Percentiles rank a stretch among this genome's conserved stretches.
Conservation (phyloP, 2,888 invertebrate genomes). For the Microplitis deprimator region DNA sequence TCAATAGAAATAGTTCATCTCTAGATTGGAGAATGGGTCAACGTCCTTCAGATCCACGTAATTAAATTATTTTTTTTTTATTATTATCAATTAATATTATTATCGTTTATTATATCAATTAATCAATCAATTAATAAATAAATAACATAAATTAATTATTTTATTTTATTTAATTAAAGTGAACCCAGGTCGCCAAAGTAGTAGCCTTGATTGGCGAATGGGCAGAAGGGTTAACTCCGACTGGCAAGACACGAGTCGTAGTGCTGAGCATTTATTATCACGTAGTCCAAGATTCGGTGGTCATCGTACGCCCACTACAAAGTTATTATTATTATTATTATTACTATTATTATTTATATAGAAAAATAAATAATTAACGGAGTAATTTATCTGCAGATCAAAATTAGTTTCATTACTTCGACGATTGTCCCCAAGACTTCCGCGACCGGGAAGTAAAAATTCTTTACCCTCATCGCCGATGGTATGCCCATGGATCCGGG, state of each 20-base stretch:
- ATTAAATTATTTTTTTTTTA: slow-evolving; percentile 25
- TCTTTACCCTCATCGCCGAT: slow-evolving; percentile 64
- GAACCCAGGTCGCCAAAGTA: slow-evolving; percentile 62
- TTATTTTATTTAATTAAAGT: not conserved
- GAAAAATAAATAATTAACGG: not conserved
- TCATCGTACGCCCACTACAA: slow-evolving; percentile 64
- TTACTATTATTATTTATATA: not conserved
- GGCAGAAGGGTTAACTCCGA: slow-evolving; percentile 60
- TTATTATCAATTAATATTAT: not conserved
- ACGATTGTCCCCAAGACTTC: slow-evolving; percentile 65
- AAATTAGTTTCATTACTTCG: slow-evolving; percentile 65
- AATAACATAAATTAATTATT: not conserved
- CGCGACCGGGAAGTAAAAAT: slow-evolving; percentile 61
- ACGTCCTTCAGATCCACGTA: slow-evolving; percentile 50
- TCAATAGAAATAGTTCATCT: slow-evolving; percentile 65
- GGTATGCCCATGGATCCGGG: slow-evolving; percentile 67
- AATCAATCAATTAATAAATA: not conserved
- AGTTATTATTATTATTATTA: slow-evolving; percentile 50
- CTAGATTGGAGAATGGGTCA: slow-evolving; percentile 64
- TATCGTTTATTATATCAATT: not conserved
- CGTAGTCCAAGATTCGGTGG: slow-evolving; percentile 60
- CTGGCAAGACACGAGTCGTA: slow-evolving; percentile 63
- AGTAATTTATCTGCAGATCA: slow-evolving; percentile 55
- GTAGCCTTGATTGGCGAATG: slow-evolving; percentile 67
- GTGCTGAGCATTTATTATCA: slow-evolving; percentile 65